A percentile compares a stretch with the other conserved stretches of the same genome.
Conservation (phyloP, 2,888 invertebrate species). For the Plagiodera versicolora region DNA sequence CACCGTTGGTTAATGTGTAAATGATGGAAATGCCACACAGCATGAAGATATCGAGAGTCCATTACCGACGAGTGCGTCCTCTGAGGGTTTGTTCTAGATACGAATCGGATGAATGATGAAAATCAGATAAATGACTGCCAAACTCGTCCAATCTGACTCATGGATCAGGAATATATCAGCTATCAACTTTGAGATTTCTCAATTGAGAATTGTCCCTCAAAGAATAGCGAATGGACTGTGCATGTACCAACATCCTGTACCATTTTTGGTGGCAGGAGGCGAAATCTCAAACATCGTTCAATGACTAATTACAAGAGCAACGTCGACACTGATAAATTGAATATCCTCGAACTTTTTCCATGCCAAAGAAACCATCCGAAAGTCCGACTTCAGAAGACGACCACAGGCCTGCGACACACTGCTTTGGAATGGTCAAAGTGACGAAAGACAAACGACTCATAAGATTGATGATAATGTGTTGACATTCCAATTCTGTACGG, state of each 20-base stretch:
- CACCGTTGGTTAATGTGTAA: constrained; percentile 20
- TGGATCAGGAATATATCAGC: too few species aligned
- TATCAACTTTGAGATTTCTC: too few species aligned
- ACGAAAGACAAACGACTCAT: constrained; percentile 52
- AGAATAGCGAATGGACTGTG: too few species aligned
- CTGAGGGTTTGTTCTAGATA: constrained; percentile 20
- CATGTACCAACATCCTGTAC: background rate
- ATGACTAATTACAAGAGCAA: constrained; percentile 16
- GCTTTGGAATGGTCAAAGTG: constrained; percentile 37
- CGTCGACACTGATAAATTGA: constrained; percentile 35
- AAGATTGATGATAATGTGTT: constrained; percentile 53
- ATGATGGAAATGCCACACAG: constrained; percentile 31
- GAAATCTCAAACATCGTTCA: background rate
- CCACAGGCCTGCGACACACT: constrained; percentile 30
- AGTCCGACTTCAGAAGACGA: constrained; percentile 18
- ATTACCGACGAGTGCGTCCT: constrained; percentile 32
- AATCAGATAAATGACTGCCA: constrained; percentile 17
- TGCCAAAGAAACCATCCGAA: constrained; percentile 21
- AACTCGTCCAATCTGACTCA: constrained; percentile 20
- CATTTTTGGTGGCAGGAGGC: background rate
- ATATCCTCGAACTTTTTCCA: constrained; percentile 33
- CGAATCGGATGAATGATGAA: constrained; percentile 33
- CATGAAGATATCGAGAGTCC: constrained; percentile 23
- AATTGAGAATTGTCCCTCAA: too few species aligned
- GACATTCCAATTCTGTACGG: constrained; percentile 49